Evolutionary conservation across 2,797 vertebrate species (phyloP).

Genomic region (Enteromius treurensis): DNA sequence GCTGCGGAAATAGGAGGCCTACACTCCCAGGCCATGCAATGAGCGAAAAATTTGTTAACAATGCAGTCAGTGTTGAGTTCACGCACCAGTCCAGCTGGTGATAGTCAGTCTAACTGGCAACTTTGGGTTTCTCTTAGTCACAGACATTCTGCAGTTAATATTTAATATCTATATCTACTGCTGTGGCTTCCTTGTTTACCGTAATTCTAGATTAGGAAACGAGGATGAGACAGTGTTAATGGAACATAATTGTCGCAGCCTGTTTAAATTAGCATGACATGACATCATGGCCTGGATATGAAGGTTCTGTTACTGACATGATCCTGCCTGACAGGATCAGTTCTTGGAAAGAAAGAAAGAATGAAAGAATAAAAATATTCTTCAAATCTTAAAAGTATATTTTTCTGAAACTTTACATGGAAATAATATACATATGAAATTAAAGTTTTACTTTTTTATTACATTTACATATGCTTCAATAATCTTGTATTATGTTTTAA

Average conservation of each 20-base stretch:
- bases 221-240: background rate
- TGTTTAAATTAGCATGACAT: background rate
- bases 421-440: background rate
- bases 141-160: background rate
- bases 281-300: background rate
- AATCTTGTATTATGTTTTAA: background rate
- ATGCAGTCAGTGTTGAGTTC: slow-evolving; percentile 70
- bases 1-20: slow-evolving; percentile 68
- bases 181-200: background rate
- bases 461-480: background rate
- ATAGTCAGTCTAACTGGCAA: slow-evolving; percentile 63
- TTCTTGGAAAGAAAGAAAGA: background rate
- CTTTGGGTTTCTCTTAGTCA: slow-evolving; percentile 40
- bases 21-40: slow-evolving; percentile 74
- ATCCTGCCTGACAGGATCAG: background rate
- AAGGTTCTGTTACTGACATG: background rate
- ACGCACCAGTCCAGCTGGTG: slow-evolving; percentile 68
- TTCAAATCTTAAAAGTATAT: background rate
- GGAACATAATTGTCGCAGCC: background rate
- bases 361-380: background rate
- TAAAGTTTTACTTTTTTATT: background rate
- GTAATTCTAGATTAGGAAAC: background rate
- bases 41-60: slow-evolving; percentile 72
- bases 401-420: background rate
- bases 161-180: background rate